Conservation (phyloP, 2,113 vertebrate species). For the Spea multiplicata region DNA sequence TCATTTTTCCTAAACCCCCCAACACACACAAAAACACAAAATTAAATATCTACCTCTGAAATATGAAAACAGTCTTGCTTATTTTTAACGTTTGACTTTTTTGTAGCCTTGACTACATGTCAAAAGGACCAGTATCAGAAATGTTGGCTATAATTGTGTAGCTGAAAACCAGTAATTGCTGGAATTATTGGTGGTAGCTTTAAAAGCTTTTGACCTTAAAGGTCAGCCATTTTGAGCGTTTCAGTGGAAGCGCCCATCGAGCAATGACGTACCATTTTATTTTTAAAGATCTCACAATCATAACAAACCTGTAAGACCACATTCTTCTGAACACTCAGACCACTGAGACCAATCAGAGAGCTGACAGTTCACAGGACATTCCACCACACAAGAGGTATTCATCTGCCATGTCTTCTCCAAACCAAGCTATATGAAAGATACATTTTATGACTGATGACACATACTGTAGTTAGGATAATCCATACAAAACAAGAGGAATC, state of each 20-base stretch:
- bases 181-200: too few species aligned
- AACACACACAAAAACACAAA: constrained; percentile 40
- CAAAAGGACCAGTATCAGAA: background rate
- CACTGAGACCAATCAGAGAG: constrained; percentile 92
- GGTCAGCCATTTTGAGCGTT: too few species aligned
- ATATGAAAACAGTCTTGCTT: constrained; percentile 13
- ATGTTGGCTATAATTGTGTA: background rate
- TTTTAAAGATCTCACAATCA: too few species aligned
- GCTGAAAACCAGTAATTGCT: too few species aligned
- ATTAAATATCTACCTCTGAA: background rate
- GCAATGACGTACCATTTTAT: too few species aligned
- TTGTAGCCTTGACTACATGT: too few species aligned
- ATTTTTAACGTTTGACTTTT: too few species aligned
- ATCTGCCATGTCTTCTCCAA: constrained; percentile 93
- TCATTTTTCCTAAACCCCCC: constrained; percentile 82
- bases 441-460: background rate
- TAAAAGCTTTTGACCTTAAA: too few species aligned
- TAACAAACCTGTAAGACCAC: constrained; percentile 85
- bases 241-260: too few species aligned
- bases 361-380: constrained; percentile 96
- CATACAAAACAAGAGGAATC: background rate
- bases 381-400: constrained; percentile 87
- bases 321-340: constrained; percentile 90
- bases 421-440: constrained; percentile 68
- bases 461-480: background rate